Evolutionary conservation across 2,797 vertebrate species (phyloP), one percentile per base, ranked within the genome.

Genomic region (Serranus cabrilla): DNA sequence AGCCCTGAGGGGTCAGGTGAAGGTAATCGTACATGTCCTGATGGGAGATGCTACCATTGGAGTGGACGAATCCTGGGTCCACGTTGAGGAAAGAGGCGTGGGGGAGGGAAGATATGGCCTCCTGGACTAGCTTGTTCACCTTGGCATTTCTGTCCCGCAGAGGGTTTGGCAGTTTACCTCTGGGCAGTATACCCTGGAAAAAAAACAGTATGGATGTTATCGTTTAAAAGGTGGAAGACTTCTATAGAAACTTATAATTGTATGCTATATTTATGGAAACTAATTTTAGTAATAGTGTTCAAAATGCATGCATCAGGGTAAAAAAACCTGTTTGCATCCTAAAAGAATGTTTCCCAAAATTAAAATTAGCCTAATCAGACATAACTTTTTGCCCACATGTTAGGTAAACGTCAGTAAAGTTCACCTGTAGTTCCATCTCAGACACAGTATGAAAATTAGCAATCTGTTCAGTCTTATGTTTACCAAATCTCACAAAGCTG

Each of bases 1-100:
- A 98, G 60, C 95, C 96, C 37, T 94, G 90, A 4, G 96, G 95
- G 57, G 95, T 97, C 82, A 98, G 94, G 76, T 97, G 97, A 83
- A 98, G 95, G 88, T 97, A 98, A 83, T 98, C 97, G 0, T 97
- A 98, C 95, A 98, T 95, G 87, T 98, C 97, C 60, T 97, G 96
- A 88, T 97, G 96, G 59, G 96, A 96, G 86, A 98, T 97, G 89
- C 95, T 96, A 20, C 96, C 97, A 1, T 97, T 95, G 0, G 96
- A 95, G 55, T 96, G 95, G 75, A 98, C 95, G 1, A 98, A 98
- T 37, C 97, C 96, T 1, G 96, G 96, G 81, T 98, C 96, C 17
- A 96, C 94, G 1, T 96, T 90, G 39, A 98, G 82, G 82, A 96
- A 96, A 43, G 95, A 93, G 52, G 95, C 94, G 0, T 95, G 94